A percentile compares a stretch with the other conserved stretches of the same genome.
Conservation (phyloP, 2,888 invertebrate genomes). For the Carabus problematicus region DNA sequence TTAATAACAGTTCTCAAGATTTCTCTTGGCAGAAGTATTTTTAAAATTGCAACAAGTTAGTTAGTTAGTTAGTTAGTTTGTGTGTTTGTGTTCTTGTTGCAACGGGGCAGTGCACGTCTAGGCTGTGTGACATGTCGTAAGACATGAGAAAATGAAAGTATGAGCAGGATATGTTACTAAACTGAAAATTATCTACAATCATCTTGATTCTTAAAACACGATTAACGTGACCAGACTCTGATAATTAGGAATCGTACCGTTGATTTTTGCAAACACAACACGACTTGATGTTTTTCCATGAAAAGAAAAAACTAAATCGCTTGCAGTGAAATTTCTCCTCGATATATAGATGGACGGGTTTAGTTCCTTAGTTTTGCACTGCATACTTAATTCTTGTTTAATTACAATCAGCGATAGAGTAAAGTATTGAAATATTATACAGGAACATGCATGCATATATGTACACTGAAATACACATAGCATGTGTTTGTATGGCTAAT, state of each 20-base stretch:
- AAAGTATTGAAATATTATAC: too few relatives aligned
- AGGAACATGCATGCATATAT: too few relatives aligned
- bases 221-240: conserved; percentile 41
- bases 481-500: too few relatives aligned
- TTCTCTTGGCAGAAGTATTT: too few relatives aligned
- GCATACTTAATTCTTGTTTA: not conserved
- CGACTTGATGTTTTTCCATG: conserved; percentile 18
- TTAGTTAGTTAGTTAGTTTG: too few relatives aligned
- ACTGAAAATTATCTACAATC: conserved; percentile 41
- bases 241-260: conserved; percentile 38
- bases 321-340: conserved; percentile 39
- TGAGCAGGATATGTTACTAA: conserved; percentile 40
- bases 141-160: conserved; percentile 42
- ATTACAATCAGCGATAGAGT: too few relatives aligned
- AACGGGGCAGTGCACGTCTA: too few relatives aligned
- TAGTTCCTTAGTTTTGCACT: not conserved
- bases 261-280: conserved; percentile 32
- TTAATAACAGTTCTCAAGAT: too few relatives aligned
- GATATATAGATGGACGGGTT: not conserved
- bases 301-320: conserved; percentile 32
- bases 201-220: conserved; percentile 41
- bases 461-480: too few relatives aligned
- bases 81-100: too few relatives aligned
- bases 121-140: conserved; percentile 31
- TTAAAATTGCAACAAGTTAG: too few relatives aligned